Evolutionary conservation across 2,113 vertebrate species (phyloP).

Genomic region (Hippocampus barbouri): DNA sequence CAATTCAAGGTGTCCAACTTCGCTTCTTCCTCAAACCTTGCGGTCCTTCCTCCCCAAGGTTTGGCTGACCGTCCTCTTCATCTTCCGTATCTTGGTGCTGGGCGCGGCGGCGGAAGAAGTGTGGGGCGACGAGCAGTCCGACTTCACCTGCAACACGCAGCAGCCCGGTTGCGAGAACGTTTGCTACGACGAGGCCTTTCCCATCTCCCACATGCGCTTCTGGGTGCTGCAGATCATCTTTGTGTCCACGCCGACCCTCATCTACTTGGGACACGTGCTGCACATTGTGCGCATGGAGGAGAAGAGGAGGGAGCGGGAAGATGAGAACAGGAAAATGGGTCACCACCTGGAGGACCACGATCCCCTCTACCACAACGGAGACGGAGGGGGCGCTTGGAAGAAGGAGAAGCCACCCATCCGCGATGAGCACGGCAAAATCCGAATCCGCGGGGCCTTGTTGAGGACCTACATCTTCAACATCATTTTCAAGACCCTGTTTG

Average conservation of each 20-base stretch:
- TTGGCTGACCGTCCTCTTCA: constrained; percentile 94
- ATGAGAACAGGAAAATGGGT: constrained; percentile 66
- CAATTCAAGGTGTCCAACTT: neutral
- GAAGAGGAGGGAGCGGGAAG: constrained; percentile 82
- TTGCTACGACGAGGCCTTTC: constrained; percentile 93
- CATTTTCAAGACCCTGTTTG: constrained; percentile 87
- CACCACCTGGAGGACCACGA: constrained; percentile 61
- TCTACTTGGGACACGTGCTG: constrained; percentile 91
- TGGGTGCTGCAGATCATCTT: constrained; percentile 98
- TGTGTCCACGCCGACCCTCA: constrained; percentile 89
- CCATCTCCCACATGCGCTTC: constrained; percentile 94
- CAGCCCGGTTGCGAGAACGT: constrained; percentile 93
- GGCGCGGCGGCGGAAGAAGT: constrained; percentile 88
- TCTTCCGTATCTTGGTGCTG: constrained; percentile 91
- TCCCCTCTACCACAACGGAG: constrained; percentile 57
- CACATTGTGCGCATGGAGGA: constrained; percentile 89
- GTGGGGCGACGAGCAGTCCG: constrained; percentile 92
- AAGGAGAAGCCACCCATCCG: constrained; percentile 74
- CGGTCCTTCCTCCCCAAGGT: constrained; percentile 61
- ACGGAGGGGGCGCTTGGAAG: constrained; percentile 51
- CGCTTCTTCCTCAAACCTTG: neutral
- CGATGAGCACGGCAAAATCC: constrained; percentile 83
- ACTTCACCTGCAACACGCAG: constrained; percentile 92
- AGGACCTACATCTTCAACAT: constrained; percentile 90
- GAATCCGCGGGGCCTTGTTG: constrained; percentile 78